These are phyloP conservation scores for Brenthis ino DNA, from an alignment of 2,888 invertebrate genomes.

Conservation along the genomic window DNA sequence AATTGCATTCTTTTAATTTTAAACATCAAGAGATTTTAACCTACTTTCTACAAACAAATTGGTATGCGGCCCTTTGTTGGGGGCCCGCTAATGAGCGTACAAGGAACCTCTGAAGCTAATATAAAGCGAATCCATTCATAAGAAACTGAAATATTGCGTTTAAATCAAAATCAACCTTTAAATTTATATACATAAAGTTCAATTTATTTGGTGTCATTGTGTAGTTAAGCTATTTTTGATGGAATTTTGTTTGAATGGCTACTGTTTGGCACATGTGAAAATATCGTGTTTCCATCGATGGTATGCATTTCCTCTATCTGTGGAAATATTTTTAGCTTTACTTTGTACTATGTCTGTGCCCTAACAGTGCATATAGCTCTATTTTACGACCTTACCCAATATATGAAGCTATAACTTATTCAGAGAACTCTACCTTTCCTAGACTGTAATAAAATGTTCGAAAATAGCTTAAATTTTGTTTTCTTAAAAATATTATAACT, in stretches of 20 bases:
- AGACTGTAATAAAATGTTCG: no score
- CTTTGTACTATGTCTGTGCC: not conserved
- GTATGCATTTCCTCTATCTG: slow-evolving; percentile 36
- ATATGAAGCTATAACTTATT: no score
- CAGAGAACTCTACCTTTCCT: no score
- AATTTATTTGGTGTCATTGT: not conserved
- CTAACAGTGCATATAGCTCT: not conserved
- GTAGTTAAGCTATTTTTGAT: slow-evolving; percentile 14
- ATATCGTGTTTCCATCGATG: slow-evolving; percentile 35
- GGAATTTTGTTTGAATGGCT: slow-evolving; percentile 33
- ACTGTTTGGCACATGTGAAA: slow-evolving; percentile 43
- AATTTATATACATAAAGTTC: not conserved
- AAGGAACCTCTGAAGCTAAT: slow-evolving; percentile 39
- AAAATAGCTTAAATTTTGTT: no score
- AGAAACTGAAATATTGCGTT: slow-evolving; percentile 28
- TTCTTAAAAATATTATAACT: no score
- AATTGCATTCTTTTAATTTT: slow-evolving; percentile 5
- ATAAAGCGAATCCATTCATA: slow-evolving; percentile 47
- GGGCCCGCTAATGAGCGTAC: slow-evolving; percentile 35
- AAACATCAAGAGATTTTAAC: slow-evolving; percentile 24
- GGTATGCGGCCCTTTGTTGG: slow-evolving; percentile 38
- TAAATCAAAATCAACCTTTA: slow-evolving; percentile 23
- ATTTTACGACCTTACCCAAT: no score
- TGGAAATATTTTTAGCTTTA: slow-evolving; percentile 20
- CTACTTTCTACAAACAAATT: slow-evolving; percentile 36